Evolutionary conservation across 1,140 invertebrate species (phyloP).

Genomic region (Halyomorpha halys): DNA sequence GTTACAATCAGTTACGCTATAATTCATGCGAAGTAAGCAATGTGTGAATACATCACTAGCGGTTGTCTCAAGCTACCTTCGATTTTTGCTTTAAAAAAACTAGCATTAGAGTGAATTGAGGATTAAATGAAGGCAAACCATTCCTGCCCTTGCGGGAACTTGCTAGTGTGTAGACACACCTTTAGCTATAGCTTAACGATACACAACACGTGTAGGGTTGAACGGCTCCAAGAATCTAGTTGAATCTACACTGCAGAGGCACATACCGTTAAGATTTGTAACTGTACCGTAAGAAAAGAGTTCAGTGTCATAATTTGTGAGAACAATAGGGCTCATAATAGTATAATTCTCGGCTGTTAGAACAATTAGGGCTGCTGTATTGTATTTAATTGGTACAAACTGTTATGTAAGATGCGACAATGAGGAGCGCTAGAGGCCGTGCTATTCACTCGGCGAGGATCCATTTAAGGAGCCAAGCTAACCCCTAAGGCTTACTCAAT

Average conservation of each 20-base stretch:
- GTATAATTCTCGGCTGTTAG: constrained; percentile 8
- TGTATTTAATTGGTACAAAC: constrained; percentile 14
- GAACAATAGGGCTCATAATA: not conserved
- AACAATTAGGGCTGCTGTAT: constrained; percentile 1
- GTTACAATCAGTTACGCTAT: too few relatives aligned
- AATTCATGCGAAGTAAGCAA: too few relatives aligned
- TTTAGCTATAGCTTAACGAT: too few relatives aligned
- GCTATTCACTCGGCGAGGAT: not conserved
- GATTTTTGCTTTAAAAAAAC: too few relatives aligned
- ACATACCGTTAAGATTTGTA: constrained; percentile 9
- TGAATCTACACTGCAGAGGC: not conserved
- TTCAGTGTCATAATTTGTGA: constrained; percentile 1
- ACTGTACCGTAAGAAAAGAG: constrained; percentile 12
- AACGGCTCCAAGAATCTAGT: too few relatives aligned
- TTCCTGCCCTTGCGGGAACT: too few relatives aligned
- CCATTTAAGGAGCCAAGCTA: not conserved
- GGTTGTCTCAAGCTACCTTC: too few relatives aligned
- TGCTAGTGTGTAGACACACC: too few relatives aligned
- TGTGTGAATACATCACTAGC: too few relatives aligned
- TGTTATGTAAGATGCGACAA: constrained; percentile 6
- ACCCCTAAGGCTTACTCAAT: not conserved
- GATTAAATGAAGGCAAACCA: too few relatives aligned
- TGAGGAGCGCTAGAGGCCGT: not conserved
- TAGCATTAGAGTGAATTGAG: too few relatives aligned
- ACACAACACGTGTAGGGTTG: too few relatives aligned